Base-by-base conservation (phyloP, 2,113 vertebrate species). In the Stigmatopora argus region DNA sequence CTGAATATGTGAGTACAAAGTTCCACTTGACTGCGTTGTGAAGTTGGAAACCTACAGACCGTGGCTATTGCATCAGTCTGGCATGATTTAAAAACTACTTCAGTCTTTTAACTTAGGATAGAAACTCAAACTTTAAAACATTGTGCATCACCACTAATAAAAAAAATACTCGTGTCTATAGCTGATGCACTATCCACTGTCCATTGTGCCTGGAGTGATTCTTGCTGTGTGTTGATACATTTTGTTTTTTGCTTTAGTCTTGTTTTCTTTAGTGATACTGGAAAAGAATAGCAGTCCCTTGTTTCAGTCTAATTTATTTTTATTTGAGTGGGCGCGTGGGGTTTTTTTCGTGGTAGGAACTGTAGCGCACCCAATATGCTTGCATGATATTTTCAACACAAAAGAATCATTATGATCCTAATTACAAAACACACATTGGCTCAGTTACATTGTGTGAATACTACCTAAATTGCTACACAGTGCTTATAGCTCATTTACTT, bases 1-100 rank as follows among this genome's bases (percentile, higher is more conserved):
- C 96, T 63, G 96, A 99, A 93, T 99, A 99, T 55, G 97, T 99
- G 87, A 99, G 97, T 93, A 92, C 14, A 55, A 83, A 66, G 72
- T 78, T 79, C 83, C 34, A 65, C 76, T 78, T 67, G 83, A 82
- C 80, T 89, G 88, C 80, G 81, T 66, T 81, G 66, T 83, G 78
- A 87, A 66, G 73, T 60, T 72, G 52, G 66, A 58, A 51, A 48
- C 47, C 44, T 69, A 55, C 74, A 58, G 71, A 79, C 80, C 78
- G 73, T 60, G 75, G 85, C 65, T 86, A 82, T 87, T 91, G 88
- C 89, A 90, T 88, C 88, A 88, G 62, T 67, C 66, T 46, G 11
- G 64, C 59, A 46, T 66, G 41, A 65, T 63, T 67, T 57, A 61
- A 59, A 64, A 67, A 58, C 35, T 35, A 44, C 1, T 52, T 55